Evolutionary conservation across 1,140 invertebrate genomes (phyloP).

Genomic region (Antheraea pernyi): DNA sequence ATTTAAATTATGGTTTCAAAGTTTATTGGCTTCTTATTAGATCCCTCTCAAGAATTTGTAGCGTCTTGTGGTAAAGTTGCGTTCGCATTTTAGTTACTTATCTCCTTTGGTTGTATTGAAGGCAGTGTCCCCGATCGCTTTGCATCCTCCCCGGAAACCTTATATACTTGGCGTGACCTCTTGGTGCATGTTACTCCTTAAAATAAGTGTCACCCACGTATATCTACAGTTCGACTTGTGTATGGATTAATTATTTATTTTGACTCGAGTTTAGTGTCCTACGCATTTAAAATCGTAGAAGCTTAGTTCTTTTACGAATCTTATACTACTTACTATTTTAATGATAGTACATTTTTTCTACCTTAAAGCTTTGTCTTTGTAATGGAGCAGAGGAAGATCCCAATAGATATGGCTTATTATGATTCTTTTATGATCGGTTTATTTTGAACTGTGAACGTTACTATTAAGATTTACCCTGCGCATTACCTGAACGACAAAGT

Average conservation of each 20-base stretch:
- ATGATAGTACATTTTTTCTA: constrained; percentile 34
- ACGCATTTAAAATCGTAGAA: constrained; percentile 55
- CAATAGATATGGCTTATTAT: constrained; percentile 63
- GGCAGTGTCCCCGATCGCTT: constrained; percentile 78
- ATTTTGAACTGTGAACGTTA: constrained; percentile 40
- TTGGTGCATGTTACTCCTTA: constrained; percentile 72
- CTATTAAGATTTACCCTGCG: constrained; percentile 29
- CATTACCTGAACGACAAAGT: constrained; percentile 32
- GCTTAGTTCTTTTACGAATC: constrained; percentile 61
- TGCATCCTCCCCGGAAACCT: constrained; percentile 72
- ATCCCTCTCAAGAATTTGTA: constrained; percentile 45
- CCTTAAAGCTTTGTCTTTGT: constrained; percentile 67
- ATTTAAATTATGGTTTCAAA: constrained; percentile 35
- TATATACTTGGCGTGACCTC: constrained; percentile 76
- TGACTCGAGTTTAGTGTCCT: constrained; percentile 46
- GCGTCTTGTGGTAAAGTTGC: constrained; percentile 57
- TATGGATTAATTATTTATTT: constrained; percentile 41
- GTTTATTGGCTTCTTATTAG: constrained; percentile 48
- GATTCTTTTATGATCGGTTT: constrained; percentile 40
- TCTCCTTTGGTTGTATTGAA: constrained; percentile 77
- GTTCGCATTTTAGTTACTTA: constrained; percentile 52
- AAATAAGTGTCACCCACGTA: constrained; percentile 25
- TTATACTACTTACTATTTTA: constrained; percentile 30
- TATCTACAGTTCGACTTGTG: constrained; percentile 21
- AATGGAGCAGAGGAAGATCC: constrained; percentile 52